Base-by-base conservation (phyloP, 2,888 invertebrate genomes). In the Orthonychiurus folsomi region DNA sequence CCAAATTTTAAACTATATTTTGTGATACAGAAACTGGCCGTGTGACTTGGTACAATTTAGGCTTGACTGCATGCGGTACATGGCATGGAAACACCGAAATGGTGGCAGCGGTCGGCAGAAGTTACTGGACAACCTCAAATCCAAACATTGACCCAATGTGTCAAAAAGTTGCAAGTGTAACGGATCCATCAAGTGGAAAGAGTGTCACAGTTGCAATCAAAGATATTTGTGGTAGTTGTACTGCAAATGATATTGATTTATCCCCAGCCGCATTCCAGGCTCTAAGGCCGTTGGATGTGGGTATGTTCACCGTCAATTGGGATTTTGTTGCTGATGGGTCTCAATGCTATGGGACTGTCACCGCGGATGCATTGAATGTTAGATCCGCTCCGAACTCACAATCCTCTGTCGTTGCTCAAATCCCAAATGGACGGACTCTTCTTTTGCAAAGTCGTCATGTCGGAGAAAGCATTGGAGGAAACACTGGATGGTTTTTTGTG, bases 121-220 rank as follows among this genome's bases (percentile, higher is more conserved):
- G 57, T 25, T 62, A 21, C 21, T 62, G 56, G 57, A 57, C 50
- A 48, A 24, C 57, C 3, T 24, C 57, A 37, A 62, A 62, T 62
- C 62, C 62, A 20, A 62, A 62, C 25, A 52, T 48, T 47, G 62
- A 62, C 57, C 58, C 56, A 1, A 62, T 62, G 62, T 57, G 62
- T 24, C 3, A n/a, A 15, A 56, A 26, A 56, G 21, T 1, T 20
- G 62, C 58, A 23, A 27, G 18, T 5, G 62, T 62, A 2, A 56
- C 28, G 2, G 52, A 62, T 53, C 57, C 62, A 1, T 23, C 12
- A 50, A 37, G 5, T 15, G 62, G 62, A n/a, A 50, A 50, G 3
- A 27, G 48, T 1, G 28, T 62, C 2, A 58, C 52, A 0, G 62
- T 62, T 0, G 1, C 1, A 2, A 62, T 62, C 37, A 2, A n/a